A percentile compares a stretch with the other conserved stretches of the same genome.
phyloP scores from a whole-genome alignment of 1,140 invertebrate genomes.

The Heliconius eleuchia region DNA sequence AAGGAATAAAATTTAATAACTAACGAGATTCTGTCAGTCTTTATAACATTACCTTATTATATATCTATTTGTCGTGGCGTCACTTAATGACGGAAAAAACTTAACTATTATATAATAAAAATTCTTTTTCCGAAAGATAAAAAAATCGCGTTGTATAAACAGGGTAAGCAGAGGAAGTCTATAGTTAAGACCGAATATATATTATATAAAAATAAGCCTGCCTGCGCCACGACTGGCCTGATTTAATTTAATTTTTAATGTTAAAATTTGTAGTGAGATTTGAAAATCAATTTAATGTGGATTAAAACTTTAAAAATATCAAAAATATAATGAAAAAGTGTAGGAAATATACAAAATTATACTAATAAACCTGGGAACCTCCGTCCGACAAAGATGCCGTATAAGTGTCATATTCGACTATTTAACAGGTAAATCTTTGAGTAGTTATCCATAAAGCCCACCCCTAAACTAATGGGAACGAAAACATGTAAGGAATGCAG shows the following conservation, averaged over 20 bases:
- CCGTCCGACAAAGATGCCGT: background rate
- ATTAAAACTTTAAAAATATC: no score
- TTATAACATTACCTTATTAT: background rate
- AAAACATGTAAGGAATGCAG: slow-evolving; percentile 60
- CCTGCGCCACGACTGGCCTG: no score
- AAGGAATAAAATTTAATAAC: background rate
- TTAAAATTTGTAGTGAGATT: no score
- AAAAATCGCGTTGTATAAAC: no score
- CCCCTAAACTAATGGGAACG: slow-evolving; percentile 59
- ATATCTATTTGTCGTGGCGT: background rate
- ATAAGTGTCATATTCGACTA: slow-evolving; percentile 2
- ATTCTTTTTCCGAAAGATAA: no score
- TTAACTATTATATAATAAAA: background rate
- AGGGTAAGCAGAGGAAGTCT: no score
- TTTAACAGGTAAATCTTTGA: background rate
- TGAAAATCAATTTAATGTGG: no score
- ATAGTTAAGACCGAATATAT: no score
- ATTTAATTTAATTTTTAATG: no score
- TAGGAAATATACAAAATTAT: background rate
- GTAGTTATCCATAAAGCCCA: slow-evolving; percentile 2
- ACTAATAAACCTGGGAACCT: background rate
- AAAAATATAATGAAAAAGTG: no score
- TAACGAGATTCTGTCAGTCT: background rate
- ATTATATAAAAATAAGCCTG: no score
- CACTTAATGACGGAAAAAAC: background rate